Base-by-base conservation (phyloP, 2,797 vertebrate species). In the Danio jaintianensis region DNA sequence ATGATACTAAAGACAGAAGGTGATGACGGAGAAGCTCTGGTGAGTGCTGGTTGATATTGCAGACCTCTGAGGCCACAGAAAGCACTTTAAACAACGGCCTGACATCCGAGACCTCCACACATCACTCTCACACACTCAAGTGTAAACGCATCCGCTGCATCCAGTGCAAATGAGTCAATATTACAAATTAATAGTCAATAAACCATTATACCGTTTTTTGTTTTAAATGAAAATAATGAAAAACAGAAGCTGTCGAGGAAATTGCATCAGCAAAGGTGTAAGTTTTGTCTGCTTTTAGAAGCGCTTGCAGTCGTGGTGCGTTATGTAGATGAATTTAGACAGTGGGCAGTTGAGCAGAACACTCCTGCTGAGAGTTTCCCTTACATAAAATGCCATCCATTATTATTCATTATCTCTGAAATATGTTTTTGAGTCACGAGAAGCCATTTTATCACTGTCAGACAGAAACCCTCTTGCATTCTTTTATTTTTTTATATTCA, bases 11-110 rank as follows among this genome's bases (percentile, higher is more conserved):
- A 36, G 61, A 82, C 68, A 45, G 56, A 80, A 72, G 79, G 47
- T 47, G 43, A 58, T 76, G 67, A 42, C 77, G 42, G 67, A 22
- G 64, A 61, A 56, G 62, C 79, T 75, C 48, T 42, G 61, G 74
- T 81, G 81, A 83, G 78, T 52, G 20, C 18, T 84, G 53, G 82
- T 85, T 86, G 85, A 86, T 83, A 86, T 83, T 86, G 83, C 81
- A 86, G 75, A 83, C 59, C 82, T 75, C 71, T 81, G 85, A 86
- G 79, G 80, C 71, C 83, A 83, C 78, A 73, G 81, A 84, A 81
- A 85, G 79, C 81, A 86, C 83, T 86, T 86, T 84, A 84, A 79
- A 84, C 81, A 81, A 75, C 74, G 62, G 56, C 75, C 80, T 86
- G 85, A 81, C 71, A 86, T 81, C 81, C 15, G 66, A 84, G 78